These are phyloP conservation scores for Nesoenas mayeri DNA, from an alignment of 2,113 vertebrate species.

Conservation along the genomic window DNA sequence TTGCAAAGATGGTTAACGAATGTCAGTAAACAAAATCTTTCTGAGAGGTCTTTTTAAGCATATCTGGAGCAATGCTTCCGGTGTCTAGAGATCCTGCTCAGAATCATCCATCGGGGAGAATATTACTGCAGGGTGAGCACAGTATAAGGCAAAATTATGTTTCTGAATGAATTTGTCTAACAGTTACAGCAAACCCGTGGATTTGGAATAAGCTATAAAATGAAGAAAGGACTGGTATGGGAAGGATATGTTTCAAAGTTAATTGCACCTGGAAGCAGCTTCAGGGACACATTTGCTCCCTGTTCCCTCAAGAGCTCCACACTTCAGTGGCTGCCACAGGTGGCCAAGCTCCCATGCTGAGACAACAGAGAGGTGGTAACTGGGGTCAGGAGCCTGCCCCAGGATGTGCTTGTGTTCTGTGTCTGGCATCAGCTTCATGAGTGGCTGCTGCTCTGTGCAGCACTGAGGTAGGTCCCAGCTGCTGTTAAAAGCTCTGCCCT, in stretches of 20 bases:
- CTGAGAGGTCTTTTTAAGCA: not conserved
- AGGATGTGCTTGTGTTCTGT: not conserved
- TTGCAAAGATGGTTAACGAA: not conserved
- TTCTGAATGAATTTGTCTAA: not conserved
- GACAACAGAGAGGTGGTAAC: not conserved
- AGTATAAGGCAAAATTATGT: not conserved
- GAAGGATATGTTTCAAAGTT: not conserved
- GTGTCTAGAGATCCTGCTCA: not conserved
- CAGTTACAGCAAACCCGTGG: not conserved
- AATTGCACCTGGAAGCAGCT: not conserved
- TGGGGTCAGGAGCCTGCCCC: not conserved
- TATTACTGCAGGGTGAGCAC: not conserved
- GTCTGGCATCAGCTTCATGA: not conserved
- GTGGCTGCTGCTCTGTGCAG: not conserved
- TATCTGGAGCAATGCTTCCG: not conserved
- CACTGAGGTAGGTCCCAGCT: not conserved
- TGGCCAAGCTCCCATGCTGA: not conserved
- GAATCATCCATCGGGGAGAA: not conserved
- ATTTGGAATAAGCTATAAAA: not conserved
- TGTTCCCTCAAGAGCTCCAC: not conserved
- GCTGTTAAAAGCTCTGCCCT: not conserved
- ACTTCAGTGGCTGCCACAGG: accelerated
- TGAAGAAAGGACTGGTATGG: not conserved
- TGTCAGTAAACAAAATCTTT: not conserved
- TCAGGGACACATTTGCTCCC: not conserved